phyloP scores from a whole-genome alignment of 2,797 vertebrate species.

The Xiphophorus birchmanni region DNA sequence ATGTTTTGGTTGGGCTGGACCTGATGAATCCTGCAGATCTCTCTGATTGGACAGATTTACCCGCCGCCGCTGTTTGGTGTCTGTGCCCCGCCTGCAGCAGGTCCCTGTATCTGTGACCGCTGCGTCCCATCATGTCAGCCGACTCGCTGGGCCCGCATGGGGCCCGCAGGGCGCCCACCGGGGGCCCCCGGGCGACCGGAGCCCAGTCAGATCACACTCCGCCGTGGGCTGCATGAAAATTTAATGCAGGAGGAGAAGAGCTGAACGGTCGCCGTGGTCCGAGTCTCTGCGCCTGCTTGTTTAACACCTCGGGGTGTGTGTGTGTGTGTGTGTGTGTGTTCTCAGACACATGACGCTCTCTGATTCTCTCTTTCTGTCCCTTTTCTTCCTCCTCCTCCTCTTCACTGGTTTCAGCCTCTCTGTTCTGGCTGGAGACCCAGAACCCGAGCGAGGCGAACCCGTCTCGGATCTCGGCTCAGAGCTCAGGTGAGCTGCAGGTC shows the following conservation, averaged over 20 bases:
- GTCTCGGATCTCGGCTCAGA: slow-evolving; percentile 41
- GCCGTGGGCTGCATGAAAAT: slow-evolving; percentile 6
- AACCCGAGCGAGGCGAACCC: slow-evolving; percentile 31
- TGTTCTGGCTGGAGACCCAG: slow-evolving; percentile 40
- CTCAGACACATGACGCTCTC: neutral
- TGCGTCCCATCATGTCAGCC: neutral
- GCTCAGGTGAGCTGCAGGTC: slow-evolving; percentile 51
- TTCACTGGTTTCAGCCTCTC: slow-evolving; percentile 42
- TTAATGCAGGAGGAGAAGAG: slow-evolving; percentile 8
- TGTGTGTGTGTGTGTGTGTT: neutral
- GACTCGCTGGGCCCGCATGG: neutral
- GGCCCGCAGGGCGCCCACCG: neutral
- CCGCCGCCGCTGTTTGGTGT: neutral
- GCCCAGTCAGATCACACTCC: neutral
- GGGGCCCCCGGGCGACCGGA: neutral
- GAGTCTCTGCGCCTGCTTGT: neutral
- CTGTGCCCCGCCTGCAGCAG: neutral
- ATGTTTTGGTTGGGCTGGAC: neutral
- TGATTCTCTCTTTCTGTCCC: neutral
- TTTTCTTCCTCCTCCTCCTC: neutral
- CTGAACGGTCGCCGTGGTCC: neutral
- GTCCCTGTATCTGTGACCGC: neutral
- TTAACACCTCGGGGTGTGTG: neutral
- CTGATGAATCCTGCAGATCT: neutral
- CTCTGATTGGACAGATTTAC: neutral